Base-by-base conservation (phyloP, 2,888 invertebrate species). In the Hypselothyrea guttata region DNA sequence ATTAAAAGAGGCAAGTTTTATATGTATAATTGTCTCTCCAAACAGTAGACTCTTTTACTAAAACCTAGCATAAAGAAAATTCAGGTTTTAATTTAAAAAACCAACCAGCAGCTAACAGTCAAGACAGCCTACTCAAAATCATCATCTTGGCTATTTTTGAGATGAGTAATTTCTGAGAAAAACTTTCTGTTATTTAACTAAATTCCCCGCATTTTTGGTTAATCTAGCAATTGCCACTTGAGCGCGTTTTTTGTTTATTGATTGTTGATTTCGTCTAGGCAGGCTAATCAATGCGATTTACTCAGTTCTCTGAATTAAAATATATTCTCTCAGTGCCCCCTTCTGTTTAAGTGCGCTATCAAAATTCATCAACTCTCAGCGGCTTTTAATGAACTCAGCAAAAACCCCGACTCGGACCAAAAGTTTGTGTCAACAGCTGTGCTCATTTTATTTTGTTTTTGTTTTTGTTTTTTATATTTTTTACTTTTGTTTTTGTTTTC, bases 391-490 rank as follows among this genome's bases (percentile, higher is more conserved):
- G 53, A 67, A 55, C 58, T 63, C 55, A 56, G 44, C 67, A 57
- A 54, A 56, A 75, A 63, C 54, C 51, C 54, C 54, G 53, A 55
- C 48, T 53, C 54, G 54, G 53, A 55, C 48, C 44, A 44, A 62
- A 79, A 78, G 62, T 81, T 71, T 53, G 69, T 64, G 73, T 71
- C 73, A 83, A 76, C 83, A 83, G 83, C 78, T 78, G 76, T 51
- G 56, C 40, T 46, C 38, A 54, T 34, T 45, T 56, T 30, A 28
- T 34, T 27, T 52, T 40, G 34, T 27, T 49, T 40, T 52, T 33
- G 37, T 15, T 44, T 16, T 30, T 33, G 5, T 11, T n/a, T 18
- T 52, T 11, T 35, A 35, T 58, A 8, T 45, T 45, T 48, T 40
- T 37, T 40, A n/a, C 16, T 54, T 51, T 11, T 27, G 9, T 22